Conservation (phyloP, 2,888 invertebrate species). For the Drosophila buzzatii region DNA sequence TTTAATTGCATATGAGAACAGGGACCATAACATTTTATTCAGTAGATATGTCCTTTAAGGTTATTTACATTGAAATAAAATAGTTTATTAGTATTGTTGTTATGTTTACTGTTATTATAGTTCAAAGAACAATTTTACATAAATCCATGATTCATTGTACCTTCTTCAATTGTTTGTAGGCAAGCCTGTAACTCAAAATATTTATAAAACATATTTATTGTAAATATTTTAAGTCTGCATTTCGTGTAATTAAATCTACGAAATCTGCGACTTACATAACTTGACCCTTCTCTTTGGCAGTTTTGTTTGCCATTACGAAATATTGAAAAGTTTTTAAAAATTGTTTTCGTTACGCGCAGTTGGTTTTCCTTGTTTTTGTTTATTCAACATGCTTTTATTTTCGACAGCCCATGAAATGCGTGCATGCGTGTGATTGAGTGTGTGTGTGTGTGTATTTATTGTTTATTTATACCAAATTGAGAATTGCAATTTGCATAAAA, state of each 20-base stretch:
- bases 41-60: too few species aligned
- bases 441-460: neutral
- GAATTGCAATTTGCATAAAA: constrained; percentile 51
- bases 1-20: constrained; percentile 14
- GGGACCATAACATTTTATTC: too few species aligned
- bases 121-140: neutral
- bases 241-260: neutral
- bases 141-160: neutral
- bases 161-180: neutral
- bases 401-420: constrained; percentile 33
- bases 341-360: constrained; percentile 25
- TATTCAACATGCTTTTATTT: constrained; percentile 34
- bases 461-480: constrained; percentile 32
- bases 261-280: constrained; percentile 21
- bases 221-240: too few species aligned
- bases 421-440: neutral
- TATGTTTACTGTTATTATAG: neutral
- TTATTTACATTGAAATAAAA: neutral
- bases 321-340: constrained; percentile 3
- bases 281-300: constrained; percentile 19
- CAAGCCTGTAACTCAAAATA: neutral
- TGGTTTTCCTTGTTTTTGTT: constrained; percentile 22
- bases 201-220: neutral
- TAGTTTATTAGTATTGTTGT: too few species aligned
- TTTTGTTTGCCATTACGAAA: constrained; percentile 7